Evolutionary conservation across 2,113 vertebrate genomes (phyloP).

Genomic region (Marcusenius ussheri): DNA sequence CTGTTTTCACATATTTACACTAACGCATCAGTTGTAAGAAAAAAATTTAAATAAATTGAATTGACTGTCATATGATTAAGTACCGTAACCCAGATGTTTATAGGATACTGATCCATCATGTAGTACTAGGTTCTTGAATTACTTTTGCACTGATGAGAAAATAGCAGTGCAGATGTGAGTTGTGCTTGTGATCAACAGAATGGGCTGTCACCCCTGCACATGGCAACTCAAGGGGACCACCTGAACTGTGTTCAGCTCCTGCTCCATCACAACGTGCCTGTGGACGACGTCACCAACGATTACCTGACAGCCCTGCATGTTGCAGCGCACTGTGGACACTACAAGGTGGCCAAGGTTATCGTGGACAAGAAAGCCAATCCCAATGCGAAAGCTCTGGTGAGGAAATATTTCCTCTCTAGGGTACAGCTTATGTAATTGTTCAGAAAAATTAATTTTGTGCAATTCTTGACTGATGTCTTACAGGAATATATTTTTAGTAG

Average conservation of each 20-base stretch:
- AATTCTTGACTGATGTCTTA: background rate
- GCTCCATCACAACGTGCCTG: conserved; percentile 89
- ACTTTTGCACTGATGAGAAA: background rate
- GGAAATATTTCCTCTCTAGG: conserved; percentile 21
- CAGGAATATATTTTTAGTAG: background rate
- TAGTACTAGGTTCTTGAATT: background rate
- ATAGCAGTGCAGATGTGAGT: background rate
- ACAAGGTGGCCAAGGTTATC: conserved; percentile 98
- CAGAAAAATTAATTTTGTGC: background rate
- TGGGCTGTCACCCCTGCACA: conserved; percentile 86
- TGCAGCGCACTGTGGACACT: conserved; percentile 95
- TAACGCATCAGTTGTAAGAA: background rate
- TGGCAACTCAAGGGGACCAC: conserved; percentile 97
- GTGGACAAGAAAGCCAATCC: conserved; percentile 98
- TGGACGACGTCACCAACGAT: conserved; percentile 95
- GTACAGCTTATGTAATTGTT: background rate
- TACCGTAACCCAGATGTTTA: background rate
- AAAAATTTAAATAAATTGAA: background rate
- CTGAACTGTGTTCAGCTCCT: conserved; percentile 95
- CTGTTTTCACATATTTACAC: background rate
- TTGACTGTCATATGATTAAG: background rate
- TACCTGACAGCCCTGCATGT: conserved; percentile 95
- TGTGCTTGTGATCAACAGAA: conserved; percentile 58
- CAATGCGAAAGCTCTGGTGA: conserved; percentile 96
- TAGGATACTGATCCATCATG: background rate